Percentiles rank a stretch among this genome's conserved stretches.
phyloP scores from a whole-genome alignment of 2,113 vertebrate genomes.

The Osmerus eperlanus region DNA sequence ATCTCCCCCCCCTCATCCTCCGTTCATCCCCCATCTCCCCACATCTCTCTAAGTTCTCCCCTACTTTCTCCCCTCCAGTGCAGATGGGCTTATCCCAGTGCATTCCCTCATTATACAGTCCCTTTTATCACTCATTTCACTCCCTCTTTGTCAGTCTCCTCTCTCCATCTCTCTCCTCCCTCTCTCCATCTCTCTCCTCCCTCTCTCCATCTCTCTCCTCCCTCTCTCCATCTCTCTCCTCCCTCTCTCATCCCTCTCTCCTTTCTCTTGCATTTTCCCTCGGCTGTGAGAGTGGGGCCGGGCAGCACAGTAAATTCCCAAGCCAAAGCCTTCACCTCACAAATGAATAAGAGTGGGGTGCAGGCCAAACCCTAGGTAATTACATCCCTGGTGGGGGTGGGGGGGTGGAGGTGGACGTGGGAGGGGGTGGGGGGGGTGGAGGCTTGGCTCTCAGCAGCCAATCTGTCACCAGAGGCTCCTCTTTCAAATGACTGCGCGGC shows the following conservation, averaged over 20 bases:
- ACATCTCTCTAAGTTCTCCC: not conserved
- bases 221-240: too few species aligned
- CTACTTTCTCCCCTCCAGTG: conserved; percentile 1
- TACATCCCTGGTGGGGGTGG: conserved; percentile 38
- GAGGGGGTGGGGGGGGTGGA: not conserved
- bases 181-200: too few species aligned
- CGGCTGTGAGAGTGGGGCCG: not conserved
- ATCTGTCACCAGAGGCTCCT: too few species aligned
- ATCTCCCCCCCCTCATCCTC: too few species aligned
- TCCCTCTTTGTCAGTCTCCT: too few species aligned
- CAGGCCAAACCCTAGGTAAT: conserved; percentile 43
- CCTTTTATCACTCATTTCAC: conserved; percentile 33
- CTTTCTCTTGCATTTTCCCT: conserved; percentile 11
- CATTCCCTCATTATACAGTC: conserved; percentile 39
- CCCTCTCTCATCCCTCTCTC: conserved; percentile 19
- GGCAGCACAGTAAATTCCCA: conserved; percentile 22
- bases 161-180: too few species aligned
- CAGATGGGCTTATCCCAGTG: conserved; percentile 33
- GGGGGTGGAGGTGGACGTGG: not conserved
- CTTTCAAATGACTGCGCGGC: too few species aligned
- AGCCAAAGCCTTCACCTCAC: conserved; percentile 16
- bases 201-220: too few species aligned
- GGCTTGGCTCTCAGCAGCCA: not conserved
- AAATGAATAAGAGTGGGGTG: conserved; percentile 29
- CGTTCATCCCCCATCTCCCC: not conserved